A percentile compares a stretch with the other conserved stretches of the same genome.
Evolutionary conservation across 2,888 invertebrate species (phyloP).

Genomic region (Mythimna loreyi): DNA sequence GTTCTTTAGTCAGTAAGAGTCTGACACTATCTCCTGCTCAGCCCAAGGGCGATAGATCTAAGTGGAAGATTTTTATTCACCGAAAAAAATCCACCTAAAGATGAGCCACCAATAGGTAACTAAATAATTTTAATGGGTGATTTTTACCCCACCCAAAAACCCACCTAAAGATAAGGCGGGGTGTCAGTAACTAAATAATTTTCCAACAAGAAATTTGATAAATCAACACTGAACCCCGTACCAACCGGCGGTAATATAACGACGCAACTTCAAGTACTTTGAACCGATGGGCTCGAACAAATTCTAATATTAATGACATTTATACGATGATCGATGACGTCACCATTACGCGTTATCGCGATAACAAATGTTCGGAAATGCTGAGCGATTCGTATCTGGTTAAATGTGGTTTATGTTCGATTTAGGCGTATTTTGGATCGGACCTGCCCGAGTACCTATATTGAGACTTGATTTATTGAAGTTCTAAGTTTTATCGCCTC

Average conservation of each 20-base stretch:
- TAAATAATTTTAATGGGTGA: no score
- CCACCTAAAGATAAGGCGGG: no score
- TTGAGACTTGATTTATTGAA: conserved; percentile 32
- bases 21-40: no score
- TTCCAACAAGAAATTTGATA: conserved; percentile 3
- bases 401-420: conserved; percentile 53
- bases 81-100: no score
- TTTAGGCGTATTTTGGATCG: conserved; percentile 28
- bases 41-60: no score
- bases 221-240: conserved; percentile 19
- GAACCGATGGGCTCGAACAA: conserved; percentile 40
- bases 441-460: conserved; percentile 1
- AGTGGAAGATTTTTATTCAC: no score
- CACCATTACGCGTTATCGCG: conserved; percentile 52
- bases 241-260: conserved; percentile 43
- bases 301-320: conserved; percentile 67
- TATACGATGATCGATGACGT: conserved; percentile 64
- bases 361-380: conserved; percentile 59
- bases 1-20: no score
- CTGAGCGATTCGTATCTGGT: conserved; percentile 60
- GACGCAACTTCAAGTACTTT: conserved; percentile 44
- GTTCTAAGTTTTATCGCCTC: conserved; percentile 8
- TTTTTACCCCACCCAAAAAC: no score
- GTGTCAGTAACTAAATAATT: not conserved
- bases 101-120: no score